Conservation (phyloP, 2,113 vertebrate species). For the Thunnus thynnus region DNA sequence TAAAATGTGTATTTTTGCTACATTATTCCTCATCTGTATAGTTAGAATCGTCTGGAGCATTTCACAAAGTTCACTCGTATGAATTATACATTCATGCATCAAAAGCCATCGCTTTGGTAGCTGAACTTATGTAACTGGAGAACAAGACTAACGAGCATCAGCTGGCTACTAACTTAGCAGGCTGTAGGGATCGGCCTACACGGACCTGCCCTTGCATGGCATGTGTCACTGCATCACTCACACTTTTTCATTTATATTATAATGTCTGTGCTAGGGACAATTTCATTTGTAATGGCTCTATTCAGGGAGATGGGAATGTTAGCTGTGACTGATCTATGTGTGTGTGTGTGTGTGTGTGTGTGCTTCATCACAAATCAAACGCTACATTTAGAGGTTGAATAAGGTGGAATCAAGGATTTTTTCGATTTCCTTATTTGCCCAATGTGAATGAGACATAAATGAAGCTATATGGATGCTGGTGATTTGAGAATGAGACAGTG, state of each 20-base stretch:
- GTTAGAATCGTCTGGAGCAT: slow-evolving; percentile 6
- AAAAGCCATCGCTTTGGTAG: slow-evolving; percentile 34
- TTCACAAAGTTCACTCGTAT: neutral
- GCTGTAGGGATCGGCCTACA: slow-evolving; percentile 23
- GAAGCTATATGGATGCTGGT: slow-evolving; percentile 5
- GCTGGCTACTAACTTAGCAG: slow-evolving; percentile 49
- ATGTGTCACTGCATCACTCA: slow-evolving; percentile 58
- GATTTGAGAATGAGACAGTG: slow-evolving; percentile 8
- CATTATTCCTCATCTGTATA: neutral
- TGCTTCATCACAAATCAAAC: slow-evolving; percentile 38
- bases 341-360: slow-evolving; percentile 12
- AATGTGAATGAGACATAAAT: slow-evolving; percentile 41
- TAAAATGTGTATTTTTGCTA: neutral
- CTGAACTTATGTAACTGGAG: slow-evolving; percentile 44
- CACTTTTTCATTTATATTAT: slow-evolving; percentile 63
- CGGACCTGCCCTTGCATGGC: slow-evolving; percentile 34
- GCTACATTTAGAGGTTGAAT: slow-evolving; percentile 36
- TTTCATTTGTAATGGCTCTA: slow-evolving; percentile 47
- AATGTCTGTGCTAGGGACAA: slow-evolving; percentile 38
- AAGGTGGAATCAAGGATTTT: neutral
- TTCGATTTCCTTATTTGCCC: neutral
- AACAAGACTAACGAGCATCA: slow-evolving; percentile 46
- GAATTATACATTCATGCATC: slow-evolving; percentile 36
- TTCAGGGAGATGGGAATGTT: slow-evolving; percentile 31
- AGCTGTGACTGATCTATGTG: slow-evolving; percentile 14